Evolutionary conservation across 2,797 vertebrate species (phyloP).

Genomic region (Buceros bicornis): DNA sequence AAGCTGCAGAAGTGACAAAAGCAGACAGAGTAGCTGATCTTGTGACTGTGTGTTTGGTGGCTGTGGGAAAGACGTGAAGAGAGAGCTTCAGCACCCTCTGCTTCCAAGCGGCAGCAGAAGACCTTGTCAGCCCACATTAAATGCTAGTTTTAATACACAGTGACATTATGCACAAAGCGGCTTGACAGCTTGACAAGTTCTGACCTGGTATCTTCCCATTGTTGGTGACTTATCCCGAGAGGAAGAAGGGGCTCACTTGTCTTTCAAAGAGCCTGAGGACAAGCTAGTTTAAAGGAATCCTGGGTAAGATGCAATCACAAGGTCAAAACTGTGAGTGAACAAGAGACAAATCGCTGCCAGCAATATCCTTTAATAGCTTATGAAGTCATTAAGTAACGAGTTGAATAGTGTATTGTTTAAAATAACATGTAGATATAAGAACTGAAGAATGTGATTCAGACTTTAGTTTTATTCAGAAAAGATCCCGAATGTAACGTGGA

Average conservation of each 20-base stretch:
- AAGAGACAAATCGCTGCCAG: slow-evolving; percentile 1
- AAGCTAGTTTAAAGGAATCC: background rate
- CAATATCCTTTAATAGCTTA: slow-evolving; percentile 3
- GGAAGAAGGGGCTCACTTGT: background rate
- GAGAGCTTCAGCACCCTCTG: background rate
- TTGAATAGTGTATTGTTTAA: slow-evolving; percentile 38
- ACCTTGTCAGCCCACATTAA: background rate
- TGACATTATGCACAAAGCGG: background rate
- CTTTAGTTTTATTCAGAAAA: background rate
- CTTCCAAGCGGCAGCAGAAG: background rate
- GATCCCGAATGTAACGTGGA: accelerated
- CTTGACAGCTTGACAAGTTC: background rate
- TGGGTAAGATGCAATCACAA: background rate
- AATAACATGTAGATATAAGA: background rate
- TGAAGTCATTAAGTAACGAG: background rate
- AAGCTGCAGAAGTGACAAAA: background rate
- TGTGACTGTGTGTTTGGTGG: background rate
- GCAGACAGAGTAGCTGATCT: background rate
- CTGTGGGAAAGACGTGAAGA: background rate
- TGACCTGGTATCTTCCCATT: background rate
- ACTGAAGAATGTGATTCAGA: background rate
- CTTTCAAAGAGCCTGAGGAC: background rate
- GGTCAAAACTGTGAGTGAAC: slow-evolving; percentile 9
- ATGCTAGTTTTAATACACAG: background rate
- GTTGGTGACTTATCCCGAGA: background rate